Evolutionary conservation across 1,140 invertebrate genomes (phyloP).

Genomic region (Oreohelix idahoensis): DNA sequence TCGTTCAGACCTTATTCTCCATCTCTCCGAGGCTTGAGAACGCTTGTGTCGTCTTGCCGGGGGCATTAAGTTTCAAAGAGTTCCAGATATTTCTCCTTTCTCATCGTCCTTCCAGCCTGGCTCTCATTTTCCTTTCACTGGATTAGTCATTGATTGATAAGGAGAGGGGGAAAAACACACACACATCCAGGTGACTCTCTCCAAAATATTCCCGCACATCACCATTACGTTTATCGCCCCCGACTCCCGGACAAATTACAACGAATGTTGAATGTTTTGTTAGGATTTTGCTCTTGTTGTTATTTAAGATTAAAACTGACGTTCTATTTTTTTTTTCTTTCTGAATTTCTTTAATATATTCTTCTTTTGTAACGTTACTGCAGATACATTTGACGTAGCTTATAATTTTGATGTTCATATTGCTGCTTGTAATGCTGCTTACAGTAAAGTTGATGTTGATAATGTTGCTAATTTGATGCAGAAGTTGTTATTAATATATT

Average conservation of each 20-base stretch:
- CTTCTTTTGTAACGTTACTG: neutral
- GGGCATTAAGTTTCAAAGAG: neutral
- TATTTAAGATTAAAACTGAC: neutral
- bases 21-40: neutral
- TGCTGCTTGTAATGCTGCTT: too few species aligned
- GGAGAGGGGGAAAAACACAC: neutral
- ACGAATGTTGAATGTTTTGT: neutral
- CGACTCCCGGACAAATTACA: neutral
- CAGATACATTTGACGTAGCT: neutral
- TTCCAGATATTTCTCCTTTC: neutral
- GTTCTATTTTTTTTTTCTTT: neutral
- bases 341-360: neutral
- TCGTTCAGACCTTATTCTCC: neutral
- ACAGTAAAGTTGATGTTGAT: too few species aligned
- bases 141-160: conserved; percentile 13
- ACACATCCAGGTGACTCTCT: neutral
- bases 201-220: conserved; percentile 16
- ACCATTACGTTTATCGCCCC: neutral
- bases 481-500: too few species aligned
- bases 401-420: too few species aligned
- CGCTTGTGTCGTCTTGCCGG: neutral
- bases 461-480: too few species aligned
- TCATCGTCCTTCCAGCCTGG: neutral
- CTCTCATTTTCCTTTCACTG: conserved; percentile 23
- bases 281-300: neutral